Evolutionary conservation across 2,888 invertebrate species (phyloP), one percentile per base, ranked within the genome.

Genomic region (Acholoe squamosa): DNA sequence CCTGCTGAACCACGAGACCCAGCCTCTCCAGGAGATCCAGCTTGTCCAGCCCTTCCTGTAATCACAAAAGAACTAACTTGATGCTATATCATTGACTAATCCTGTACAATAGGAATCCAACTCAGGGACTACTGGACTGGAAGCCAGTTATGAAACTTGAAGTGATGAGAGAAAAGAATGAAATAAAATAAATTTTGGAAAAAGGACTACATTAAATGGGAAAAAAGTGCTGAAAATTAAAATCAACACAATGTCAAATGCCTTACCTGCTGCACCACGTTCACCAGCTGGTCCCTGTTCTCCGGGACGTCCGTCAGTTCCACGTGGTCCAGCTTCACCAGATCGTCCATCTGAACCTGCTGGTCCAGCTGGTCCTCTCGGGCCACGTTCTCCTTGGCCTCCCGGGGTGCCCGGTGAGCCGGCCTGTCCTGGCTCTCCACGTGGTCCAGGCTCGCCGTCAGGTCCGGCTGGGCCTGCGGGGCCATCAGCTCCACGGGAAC

Each of bases 271-370:
- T 51, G 67, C 54, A 19, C 91, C 92, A 51, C 90, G 84, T 52
- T 90, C 84, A 52, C 90, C 90, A 88, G 91, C 67, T 76, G 52
- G 52, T 33, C 90, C 90, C n/a, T 19, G 19, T 52, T 86, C 88
- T 71, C 92, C 92, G 0, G 33, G 33, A 61, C 84, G 84, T 14
- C 91, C 91, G 56, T 25, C 71, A 7, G 80, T 43, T 90, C 91
- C 91, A 54, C 43, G 22, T 5, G 89, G 52, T 12, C 91, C 80
- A 22, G 33, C 34, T n/a, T 80, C 34, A 22, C 80, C 92, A 56
- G 54, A 28, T 12, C 71, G 61, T 16, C 93, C 93, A 14, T 90
- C 33, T 90, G 92, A 89, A 94, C 94, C 76, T 89, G 93, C 92
- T 12, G 88, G 67, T n/a, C 93, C 93, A 16, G 91, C 91, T 22